Evolutionary conservation across 1,140 invertebrate species (phyloP), one percentile per base, ranked within the genome.

Genomic region (Drosophila neocordata): DNA sequence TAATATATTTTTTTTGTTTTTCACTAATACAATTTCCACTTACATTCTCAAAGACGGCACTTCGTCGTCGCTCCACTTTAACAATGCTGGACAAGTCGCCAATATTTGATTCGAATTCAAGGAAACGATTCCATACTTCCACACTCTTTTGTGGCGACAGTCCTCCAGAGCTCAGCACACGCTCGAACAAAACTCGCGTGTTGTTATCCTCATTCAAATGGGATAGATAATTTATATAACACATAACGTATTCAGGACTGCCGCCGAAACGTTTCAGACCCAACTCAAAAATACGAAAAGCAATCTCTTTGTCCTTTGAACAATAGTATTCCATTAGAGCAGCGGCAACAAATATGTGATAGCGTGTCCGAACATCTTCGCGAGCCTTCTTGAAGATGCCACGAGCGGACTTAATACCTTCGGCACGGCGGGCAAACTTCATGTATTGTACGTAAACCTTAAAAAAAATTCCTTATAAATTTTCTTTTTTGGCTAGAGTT

Each of bases 161-260:
- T 77, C 96, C 96, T n/a, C 97, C 97, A 0, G 98, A 98, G 7
- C 97, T 98, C 12, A 99, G 93, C 22, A 99, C 97, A 62, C 98
- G 93, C 92, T 99, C 99, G 93, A 99, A 99, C 13, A 99, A 92
- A 37, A 99, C 99, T 70, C 99, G 93, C 0, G 99, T 99, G 91
- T 99, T 99, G 92, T 99, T 99, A 92, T 99, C 99, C 95, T 99
- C 98, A 93, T 99, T 99, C 8, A 99, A 93, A 95, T 99, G 98
- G 8, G 98, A 98, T 73, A 99, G 93, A 91, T 99, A 99, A 90
- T 99, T 98, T 64, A 99, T 97, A 89, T 99, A 99, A 87, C 96
- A 96, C 59, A 98, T 93, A 63, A 99, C 96, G 90, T 99, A 99
- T 81, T 99, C 97, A 0, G 98, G 96, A 91, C 97, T 96, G 81